Percentiles rank a stretch among this genome's conserved stretches.
Conservation (phyloP, 2,888 invertebrate species). For the Drosophila planitibia region DNA sequence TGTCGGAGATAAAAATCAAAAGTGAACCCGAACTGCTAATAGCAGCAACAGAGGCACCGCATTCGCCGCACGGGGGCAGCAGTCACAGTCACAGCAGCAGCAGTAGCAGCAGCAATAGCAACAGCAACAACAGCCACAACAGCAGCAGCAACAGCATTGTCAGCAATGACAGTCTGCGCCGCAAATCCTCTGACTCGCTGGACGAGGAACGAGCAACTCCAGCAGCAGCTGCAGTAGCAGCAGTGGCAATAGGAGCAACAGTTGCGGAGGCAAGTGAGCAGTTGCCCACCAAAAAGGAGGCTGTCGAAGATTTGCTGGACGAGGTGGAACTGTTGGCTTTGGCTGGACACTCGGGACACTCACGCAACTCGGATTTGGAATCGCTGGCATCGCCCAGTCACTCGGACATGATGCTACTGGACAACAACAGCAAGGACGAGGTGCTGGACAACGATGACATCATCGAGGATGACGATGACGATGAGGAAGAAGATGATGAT, state of each 20-base stretch:
- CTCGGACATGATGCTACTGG: conserved; percentile 86
- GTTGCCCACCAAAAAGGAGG: conserved; percentile 83
- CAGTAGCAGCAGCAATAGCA: conserved; percentile 52
- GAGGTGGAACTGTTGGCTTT: conserved; percentile 84
- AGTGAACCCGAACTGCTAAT: conserved; percentile 83
- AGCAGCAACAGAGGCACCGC: conserved; percentile 76
- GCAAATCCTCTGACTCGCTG: conserved; percentile 80
- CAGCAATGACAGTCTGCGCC: conserved; percentile 66
- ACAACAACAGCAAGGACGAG: conserved; percentile 89
- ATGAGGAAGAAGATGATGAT: conserved; percentile 88
- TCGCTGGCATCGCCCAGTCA: conserved; percentile 87
- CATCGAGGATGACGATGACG: conserved; percentile 86
- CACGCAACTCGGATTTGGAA: conserved; percentile 84
- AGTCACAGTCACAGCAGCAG: conserved; percentile 67
- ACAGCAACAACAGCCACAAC: conserved; percentile 57
- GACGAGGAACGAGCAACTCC: conserved; percentile 56
- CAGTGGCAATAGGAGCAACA: conserved; percentile 19
- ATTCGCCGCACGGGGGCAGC: conserved; percentile 84
- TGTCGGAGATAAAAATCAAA: conserved; percentile 82
- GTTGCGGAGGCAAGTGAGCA: conserved; percentile 32
- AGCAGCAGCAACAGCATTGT: conserved; percentile 61
- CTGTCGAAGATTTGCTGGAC: conserved; percentile 82
- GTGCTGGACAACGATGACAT: conserved; percentile 87
- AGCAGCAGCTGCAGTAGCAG: conserved; percentile 11
- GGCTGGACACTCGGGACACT: conserved; percentile 56